Percentiles rank a stretch among this genome's conserved stretches.
Conservation (phyloP, 2,797 vertebrate genomes). For the Harpagifer antarcticus region DNA sequence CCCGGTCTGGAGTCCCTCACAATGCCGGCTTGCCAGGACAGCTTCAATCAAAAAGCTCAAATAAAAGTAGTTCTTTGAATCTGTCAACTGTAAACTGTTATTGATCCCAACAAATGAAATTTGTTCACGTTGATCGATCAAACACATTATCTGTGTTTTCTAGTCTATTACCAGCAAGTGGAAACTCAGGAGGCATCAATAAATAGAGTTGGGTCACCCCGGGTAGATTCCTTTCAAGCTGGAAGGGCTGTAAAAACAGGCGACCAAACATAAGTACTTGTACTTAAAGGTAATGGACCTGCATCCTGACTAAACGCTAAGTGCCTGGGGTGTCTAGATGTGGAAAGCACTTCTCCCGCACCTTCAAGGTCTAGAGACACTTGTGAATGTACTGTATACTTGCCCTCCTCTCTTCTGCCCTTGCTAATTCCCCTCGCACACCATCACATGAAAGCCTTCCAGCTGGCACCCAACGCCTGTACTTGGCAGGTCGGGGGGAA, state of each 20-base stretch:
- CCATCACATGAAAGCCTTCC: constrained; percentile 85
- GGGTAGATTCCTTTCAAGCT: constrained; percentile 84
- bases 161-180: constrained; percentile 97
- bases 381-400: constrained; percentile 73
- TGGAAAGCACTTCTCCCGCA: constrained; percentile 74
- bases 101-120: constrained; percentile 99
- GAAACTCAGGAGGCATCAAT: constrained; percentile 92
- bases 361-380: constrained; percentile 79
- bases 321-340: constrained; percentile 75
- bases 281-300: constrained; percentile 88
- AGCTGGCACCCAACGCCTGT: constrained; percentile 84
- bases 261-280: constrained; percentile 83
- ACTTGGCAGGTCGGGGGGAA: constrained; percentile 86
- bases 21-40: constrained; percentile 84
- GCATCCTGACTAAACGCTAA: constrained; percentile 80
- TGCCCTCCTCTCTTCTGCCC: constrained; percentile 68
- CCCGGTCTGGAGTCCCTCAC: constrained; percentile 82
- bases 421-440: constrained; percentile 70
- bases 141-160: constrained; percentile 97
- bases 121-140: constrained; percentile 99
- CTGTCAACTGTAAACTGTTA: constrained; percentile 99
- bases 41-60: constrained; percentile 94
- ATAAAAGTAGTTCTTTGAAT: constrained; percentile 94
- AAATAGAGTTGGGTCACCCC: constrained; percentile 88
- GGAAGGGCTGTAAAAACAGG: constrained; percentile 76